Conservation (phyloP, 2,888 invertebrate genomes). For the Drosophila leonis region DNA sequence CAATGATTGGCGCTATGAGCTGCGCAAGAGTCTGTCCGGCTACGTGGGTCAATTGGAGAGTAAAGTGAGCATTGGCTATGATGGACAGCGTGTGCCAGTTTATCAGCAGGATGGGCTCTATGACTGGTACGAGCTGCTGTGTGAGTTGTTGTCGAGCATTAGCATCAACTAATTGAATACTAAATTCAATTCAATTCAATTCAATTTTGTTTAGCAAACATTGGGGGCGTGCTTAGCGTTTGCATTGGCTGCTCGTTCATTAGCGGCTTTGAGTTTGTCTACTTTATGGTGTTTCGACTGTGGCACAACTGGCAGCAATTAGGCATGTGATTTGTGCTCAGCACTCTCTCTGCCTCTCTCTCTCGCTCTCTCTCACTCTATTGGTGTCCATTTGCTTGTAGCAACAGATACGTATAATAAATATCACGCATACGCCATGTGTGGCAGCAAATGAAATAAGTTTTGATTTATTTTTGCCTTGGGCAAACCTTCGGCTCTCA, state of each 20-base stretch:
- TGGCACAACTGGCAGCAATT: conserved; percentile 57
- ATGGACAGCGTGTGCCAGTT: conserved; percentile 40
- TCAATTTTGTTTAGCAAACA: conserved; percentile 63
- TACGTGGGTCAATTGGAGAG: conserved; percentile 25
- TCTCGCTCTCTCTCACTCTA: not conserved
- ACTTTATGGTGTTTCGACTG: conserved; percentile 74
- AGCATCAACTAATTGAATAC: not conserved
- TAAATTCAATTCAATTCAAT: conserved; percentile 7
- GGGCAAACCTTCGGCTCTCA: conserved; percentile 20
- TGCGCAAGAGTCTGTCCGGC: conserved; percentile 54
- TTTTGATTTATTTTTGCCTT: conserved; percentile 63
- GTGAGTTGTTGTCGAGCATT: conserved; percentile 55
- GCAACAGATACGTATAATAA: conserved; percentile 33
- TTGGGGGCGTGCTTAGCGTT: conserved; percentile 82
- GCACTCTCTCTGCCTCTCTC: not conserved
- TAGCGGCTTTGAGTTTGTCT: conserved; percentile 79
- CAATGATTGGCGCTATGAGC: conserved; percentile 62
- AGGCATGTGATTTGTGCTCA: conserved; percentile 6
- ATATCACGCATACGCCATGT: conserved; percentile 65
- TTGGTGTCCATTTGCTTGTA: conserved; percentile 3
- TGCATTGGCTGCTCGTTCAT: conserved; percentile 83
- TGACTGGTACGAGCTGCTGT: conserved; percentile 78
- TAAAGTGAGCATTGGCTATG: conserved; percentile 61
- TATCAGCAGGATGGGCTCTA: conserved; percentile 71
- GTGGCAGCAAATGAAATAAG: conserved; percentile 59